These are phyloP conservation scores for Litocranius walleri DNA, from an alignment of 2,113 vertebrate species.

Conservation along the genomic window DNA sequence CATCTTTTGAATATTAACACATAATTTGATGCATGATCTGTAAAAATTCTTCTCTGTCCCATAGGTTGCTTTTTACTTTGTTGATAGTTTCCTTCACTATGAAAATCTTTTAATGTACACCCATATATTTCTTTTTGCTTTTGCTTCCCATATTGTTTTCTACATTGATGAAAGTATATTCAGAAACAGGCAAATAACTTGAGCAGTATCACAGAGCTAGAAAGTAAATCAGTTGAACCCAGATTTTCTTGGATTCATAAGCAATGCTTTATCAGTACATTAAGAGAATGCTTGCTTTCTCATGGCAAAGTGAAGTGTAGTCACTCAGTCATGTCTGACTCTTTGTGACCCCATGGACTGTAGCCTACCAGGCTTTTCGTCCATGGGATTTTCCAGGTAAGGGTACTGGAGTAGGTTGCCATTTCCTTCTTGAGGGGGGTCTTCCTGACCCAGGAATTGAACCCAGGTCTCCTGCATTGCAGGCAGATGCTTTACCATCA, in stretches of 20 bases:
- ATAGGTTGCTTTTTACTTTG: neutral
- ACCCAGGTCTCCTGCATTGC: no score
- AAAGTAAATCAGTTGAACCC: neutral
- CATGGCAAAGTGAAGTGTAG: neutral
- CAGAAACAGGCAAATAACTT: neutral
- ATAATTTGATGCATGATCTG: neutral
- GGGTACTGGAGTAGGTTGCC: no score
- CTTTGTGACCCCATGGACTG: no score
- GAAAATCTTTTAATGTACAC: neutral
- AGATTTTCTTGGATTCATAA: neutral
- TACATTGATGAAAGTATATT: neutral
- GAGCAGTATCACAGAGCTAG: neutral
- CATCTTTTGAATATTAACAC: neutral
- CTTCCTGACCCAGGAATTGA: no score
- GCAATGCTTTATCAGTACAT: neutral
- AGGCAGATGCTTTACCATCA: fast-evolving
- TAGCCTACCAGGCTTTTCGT: no score
- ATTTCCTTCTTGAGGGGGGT: no score
- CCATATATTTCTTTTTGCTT: neutral
- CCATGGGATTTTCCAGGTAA: no score
- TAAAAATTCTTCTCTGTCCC: neutral
- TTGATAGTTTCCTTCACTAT: neutral
- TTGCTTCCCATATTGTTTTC: neutral
- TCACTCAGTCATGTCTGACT: no score
- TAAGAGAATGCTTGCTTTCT: neutral